Base-by-base conservation (phyloP, 2,888 invertebrate genomes). In the Habroteleia sp. region DNA sequence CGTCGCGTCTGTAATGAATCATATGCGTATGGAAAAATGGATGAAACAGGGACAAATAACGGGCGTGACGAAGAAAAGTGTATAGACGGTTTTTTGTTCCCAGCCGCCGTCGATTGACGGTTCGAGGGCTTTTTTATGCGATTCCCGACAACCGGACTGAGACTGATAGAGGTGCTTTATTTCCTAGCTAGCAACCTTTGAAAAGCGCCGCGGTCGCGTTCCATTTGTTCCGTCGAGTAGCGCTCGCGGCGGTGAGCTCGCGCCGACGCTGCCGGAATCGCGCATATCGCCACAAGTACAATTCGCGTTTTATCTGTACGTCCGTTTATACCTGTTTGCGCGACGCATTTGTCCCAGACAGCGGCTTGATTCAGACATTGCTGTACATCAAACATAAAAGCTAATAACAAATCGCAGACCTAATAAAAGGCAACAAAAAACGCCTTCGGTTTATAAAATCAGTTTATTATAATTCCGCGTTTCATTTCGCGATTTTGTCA, bases 211-310 rank as follows among this genome's bases (percentile, higher is more conserved):
- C 74, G 71, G 63, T 69, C 80, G 76, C 80, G 79, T 80, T 81
- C 80, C 80, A 85, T 83, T 85, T 85, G 81, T 83, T 84, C 79
- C 81, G 79, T 76, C 77, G 82, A 77, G 80, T 78, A 80, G 75
- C 62, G 80, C 83, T 83, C 80, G 81, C 81, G 80, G 84, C 81
- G 69, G 48, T 58, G 65, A 29, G 54, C 54, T 52, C 42, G 35
- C 56, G 14, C 17, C 41, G 39, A 5, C 54, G 13, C 31, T 23
- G 23, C 50, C 54, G 29, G 60, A 73, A 73, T 65, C 58, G 54
- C 58, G 44, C 69, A 37, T 56, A 68, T 74, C 74, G 72, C 37
- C 54, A 54, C 63, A 54, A 66, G 63, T 58, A 74, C 69, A 65
- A 76, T 74, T 76, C 56, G 65, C 58, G 69, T 74, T 76, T 76